Conservation (phyloP, 2,888 invertebrate species). For the Athalia circularis region DNA sequence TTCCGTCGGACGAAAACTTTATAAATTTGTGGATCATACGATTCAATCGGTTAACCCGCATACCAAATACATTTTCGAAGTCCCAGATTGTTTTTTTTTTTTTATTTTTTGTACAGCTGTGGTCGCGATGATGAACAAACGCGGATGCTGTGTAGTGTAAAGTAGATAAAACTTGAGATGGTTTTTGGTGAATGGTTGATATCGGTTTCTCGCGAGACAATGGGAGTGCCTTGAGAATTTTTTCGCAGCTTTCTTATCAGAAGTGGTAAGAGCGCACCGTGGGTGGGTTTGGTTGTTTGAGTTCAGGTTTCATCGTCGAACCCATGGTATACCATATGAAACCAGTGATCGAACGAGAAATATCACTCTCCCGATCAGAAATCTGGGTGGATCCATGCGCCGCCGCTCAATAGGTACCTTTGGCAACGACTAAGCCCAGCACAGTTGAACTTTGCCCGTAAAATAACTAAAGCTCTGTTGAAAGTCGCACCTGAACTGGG, state of each 20-base stretch:
- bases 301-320: background rate
- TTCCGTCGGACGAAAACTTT: no score
- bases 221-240: slow-evolving; percentile 18
- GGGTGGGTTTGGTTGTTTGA: background rate
- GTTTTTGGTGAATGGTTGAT: slow-evolving; percentile 24
- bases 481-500: slow-evolving; percentile 41
- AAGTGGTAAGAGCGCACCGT: background rate
- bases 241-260: slow-evolving; percentile 16
- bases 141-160: slow-evolving; percentile 8
- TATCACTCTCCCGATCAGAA: slow-evolving; percentile 22
- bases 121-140: background rate
- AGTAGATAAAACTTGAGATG: slow-evolving; percentile 2
- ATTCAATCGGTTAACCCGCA: no score
- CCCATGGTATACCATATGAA: background rate
- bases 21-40: no score
- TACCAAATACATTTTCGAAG: no score
- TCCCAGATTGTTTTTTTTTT: background rate
- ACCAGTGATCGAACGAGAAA: background rate
- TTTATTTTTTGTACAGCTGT: background rate
- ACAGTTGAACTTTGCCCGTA: slow-evolving; percentile 26
- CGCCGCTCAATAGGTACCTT: background rate
- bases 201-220: slow-evolving; percentile 33
- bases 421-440: slow-evolving; percentile 8
- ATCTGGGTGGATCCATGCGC: slow-evolving; percentile 9
- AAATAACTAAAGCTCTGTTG: slow-evolving; percentile 30